These are phyloP conservation scores for Clanis bilineata DNA, from an alignment of 2,888 invertebrate genomes.

Conservation along the genomic window DNA sequence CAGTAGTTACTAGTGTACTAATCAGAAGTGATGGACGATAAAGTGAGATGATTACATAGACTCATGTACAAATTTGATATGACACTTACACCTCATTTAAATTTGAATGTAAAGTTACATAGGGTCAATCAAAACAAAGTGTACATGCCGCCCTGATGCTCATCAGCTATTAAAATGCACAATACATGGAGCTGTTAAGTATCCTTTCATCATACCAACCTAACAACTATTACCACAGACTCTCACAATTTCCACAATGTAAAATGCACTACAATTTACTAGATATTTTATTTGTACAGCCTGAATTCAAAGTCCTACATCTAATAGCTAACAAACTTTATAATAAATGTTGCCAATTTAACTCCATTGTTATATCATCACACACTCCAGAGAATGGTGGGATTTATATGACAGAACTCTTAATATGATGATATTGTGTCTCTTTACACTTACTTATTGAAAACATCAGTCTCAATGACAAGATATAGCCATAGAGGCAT, in stretches of 20 bases:
- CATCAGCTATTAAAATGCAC: constrained; percentile 45
- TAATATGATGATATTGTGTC: constrained; percentile 35
- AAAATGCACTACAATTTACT: constrained; percentile 79
- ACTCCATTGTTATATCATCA: constrained; percentile 40
- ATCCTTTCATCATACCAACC: constrained; percentile 59
- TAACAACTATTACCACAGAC: constrained; percentile 71
- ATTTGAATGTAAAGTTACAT: constrained; percentile 16
- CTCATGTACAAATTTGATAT: constrained; percentile 53
- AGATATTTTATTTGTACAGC: constrained; percentile 76
- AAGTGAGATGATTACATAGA: constrained; percentile 35
- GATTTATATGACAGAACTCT: constrained; percentile 39
- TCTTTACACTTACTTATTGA: constrained; percentile 58
- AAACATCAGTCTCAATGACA: constrained; percentile 73
- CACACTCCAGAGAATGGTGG: constrained; percentile 46
- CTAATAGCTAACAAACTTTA: constrained; percentile 76
- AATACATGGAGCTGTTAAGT: constrained; percentile 51
- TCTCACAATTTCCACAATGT: constrained; percentile 71
- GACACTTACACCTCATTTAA: constrained; percentile 33
- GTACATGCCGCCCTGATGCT: constrained; percentile 23
- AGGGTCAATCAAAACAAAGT: constrained; percentile 10
- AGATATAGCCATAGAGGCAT: constrained; percentile 59
- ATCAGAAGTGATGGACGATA: constrained; percentile 34
- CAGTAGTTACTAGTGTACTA: constrained; percentile 15
- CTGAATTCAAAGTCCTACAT: constrained; percentile 75
- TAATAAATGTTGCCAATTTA: constrained; percentile 63